phyloP scores from a whole-genome alignment of 2,797 vertebrate species.

The Vireo griseus region DNA sequence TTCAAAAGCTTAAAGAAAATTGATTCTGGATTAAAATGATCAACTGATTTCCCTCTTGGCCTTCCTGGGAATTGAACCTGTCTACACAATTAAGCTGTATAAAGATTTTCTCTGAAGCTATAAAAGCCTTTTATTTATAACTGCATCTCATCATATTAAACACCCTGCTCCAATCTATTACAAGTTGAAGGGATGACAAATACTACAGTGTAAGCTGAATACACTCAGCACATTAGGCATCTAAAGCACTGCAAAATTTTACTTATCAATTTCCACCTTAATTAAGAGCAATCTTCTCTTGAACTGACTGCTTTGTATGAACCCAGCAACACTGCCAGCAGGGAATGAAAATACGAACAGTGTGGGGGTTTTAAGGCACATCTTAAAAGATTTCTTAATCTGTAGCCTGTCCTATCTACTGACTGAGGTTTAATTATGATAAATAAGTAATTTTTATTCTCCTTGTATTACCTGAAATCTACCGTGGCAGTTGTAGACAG shows the following conservation, averaged over 20 bases:
- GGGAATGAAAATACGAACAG: background rate
- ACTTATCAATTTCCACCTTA: background rate
- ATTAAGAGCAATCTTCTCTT: background rate
- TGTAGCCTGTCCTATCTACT: background rate
- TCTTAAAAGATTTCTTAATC: background rate
- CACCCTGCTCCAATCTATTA: background rate
- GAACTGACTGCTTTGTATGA: background rate
- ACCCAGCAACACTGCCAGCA: rapidly evolving
- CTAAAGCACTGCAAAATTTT: conserved; percentile 1
- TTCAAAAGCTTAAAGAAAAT: conserved; percentile 40
- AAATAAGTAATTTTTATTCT: background rate
- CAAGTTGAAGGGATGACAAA: background rate
- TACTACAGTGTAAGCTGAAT: background rate
- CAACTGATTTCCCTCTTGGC: conserved; percentile 41
- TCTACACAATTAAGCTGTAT: conserved; percentile 31
- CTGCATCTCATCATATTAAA: background rate
- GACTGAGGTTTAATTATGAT: background rate
- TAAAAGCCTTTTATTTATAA: conserved; percentile 42
- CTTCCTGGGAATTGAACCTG: conserved; percentile 40
- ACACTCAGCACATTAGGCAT: background rate
- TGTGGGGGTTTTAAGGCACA: background rate
- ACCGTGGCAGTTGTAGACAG: background rate
- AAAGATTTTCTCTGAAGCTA: conserved; percentile 44
- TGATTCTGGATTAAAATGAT: conserved; percentile 41
- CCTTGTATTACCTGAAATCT: background rate